Conservation (phyloP, 1,140 invertebrate species). For the Pachyrhynchus sulphureomaculatus region DNA sequence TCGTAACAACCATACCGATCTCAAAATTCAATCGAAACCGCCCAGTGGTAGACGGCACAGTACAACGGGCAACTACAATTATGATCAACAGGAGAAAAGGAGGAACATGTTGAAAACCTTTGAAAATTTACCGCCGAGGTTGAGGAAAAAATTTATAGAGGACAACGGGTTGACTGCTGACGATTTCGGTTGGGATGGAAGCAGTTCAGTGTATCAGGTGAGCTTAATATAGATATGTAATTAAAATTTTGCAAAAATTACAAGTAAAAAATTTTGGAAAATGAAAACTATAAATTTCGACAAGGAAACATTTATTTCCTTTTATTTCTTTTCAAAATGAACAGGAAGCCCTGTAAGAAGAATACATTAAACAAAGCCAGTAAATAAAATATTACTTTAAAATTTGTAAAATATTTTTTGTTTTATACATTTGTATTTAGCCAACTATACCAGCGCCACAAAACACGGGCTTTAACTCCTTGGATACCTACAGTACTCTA, state of each 20-base stretch:
- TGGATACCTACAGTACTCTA: constrained; percentile 29
- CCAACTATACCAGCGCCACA: not conserved
- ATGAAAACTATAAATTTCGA: too few species aligned
- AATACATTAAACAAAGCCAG: too few species aligned
- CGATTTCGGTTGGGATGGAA: constrained; percentile 54
- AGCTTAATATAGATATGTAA: not conserved
- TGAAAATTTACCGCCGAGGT: constrained; percentile 57
- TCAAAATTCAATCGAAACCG: constrained; percentile 56
- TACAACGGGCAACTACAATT: constrained; percentile 44
- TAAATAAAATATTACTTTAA: too few species aligned
- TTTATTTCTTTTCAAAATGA: too few species aligned
- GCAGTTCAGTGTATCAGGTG: constrained; percentile 9
- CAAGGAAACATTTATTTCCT: too few species aligned
- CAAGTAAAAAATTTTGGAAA: not conserved
- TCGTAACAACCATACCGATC: constrained; percentile 32
- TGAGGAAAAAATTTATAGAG: constrained; percentile 56
- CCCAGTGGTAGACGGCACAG: constrained; percentile 55
- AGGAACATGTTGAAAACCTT: constrained; percentile 44
- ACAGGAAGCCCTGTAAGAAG: too few species aligned
- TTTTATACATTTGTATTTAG: not conserved
- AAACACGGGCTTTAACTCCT: constrained; percentile 33
- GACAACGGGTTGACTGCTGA: constrained; percentile 55
- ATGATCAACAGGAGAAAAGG: constrained; percentile 41
- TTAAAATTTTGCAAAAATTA: not conserved
- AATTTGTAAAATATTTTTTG: too few species aligned